Evolutionary conservation across 2,888 invertebrate genomes (phyloP).

Genomic region (Troides helena): DNA sequence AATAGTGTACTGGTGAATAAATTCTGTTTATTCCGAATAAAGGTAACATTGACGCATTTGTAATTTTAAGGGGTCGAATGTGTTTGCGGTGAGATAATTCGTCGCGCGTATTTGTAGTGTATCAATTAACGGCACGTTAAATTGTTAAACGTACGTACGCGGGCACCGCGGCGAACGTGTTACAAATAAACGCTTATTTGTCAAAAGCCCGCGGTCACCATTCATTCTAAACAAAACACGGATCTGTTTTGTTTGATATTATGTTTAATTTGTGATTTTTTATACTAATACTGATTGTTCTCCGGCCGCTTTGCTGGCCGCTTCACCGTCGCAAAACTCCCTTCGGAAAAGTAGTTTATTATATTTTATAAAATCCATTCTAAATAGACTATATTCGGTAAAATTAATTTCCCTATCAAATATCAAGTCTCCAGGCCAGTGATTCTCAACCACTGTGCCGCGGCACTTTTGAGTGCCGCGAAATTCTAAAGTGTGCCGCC

Average conservation of each 20-base stretch:
- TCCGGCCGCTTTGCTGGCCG: too few species aligned
- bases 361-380: too few species aligned
- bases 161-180: conserved; percentile 8
- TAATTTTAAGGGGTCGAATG: background rate
- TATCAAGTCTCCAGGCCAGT: too few species aligned
- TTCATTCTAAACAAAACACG: background rate
- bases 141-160: conserved; percentile 24
- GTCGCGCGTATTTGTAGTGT: conserved; percentile 16
- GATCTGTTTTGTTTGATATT: background rate
- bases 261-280: too few species aligned
- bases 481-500: too few species aligned
- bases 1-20: background rate
- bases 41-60: background rate
- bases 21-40: background rate
- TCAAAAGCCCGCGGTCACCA: background rate
- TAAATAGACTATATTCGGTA: too few species aligned
- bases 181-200: background rate
- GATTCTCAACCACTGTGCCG: too few species aligned
- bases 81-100: conserved; percentile 21
- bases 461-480: too few species aligned
- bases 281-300: too few species aligned
- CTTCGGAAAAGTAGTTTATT: too few species aligned
- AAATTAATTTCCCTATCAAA: too few species aligned
- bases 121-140: conserved; percentile 17
- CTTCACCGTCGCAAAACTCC: too few species aligned